These are phyloP conservation scores for Coenonympha arcania DNA, from an alignment of 2,888 invertebrate genomes.

Conservation along the genomic window DNA sequence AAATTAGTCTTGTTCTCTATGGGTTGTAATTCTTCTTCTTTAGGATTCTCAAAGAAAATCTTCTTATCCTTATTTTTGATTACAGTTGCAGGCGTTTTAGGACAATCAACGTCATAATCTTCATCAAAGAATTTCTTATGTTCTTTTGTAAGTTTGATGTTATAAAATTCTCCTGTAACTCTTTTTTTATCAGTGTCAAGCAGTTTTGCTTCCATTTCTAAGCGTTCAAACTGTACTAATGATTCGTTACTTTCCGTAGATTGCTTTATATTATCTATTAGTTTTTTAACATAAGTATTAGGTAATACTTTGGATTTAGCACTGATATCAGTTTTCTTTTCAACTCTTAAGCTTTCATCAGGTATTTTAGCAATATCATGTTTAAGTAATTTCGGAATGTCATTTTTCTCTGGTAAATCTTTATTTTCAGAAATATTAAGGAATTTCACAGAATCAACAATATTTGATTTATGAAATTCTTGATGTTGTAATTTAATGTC, in stretches of 20 bases:
- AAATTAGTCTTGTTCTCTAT: slow-evolving; percentile 23
- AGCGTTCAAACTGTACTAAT: slow-evolving; percentile 48
- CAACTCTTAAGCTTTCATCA: not conserved
- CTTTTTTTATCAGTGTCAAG: slow-evolving; percentile 26
- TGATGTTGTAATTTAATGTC: not conserved
- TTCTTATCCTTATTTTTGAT: slow-evolving; percentile 19
- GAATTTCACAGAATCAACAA: not conserved
- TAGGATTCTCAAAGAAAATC: slow-evolving; percentile 43
- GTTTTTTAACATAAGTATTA: slow-evolving; percentile 39
- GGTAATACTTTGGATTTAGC: slow-evolving; percentile 24
- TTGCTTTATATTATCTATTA: slow-evolving; percentile 39
- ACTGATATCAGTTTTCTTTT: not conserved
- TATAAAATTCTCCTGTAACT: slow-evolving; percentile 29
- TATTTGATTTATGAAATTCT: not conserved
- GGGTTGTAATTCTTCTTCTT: slow-evolving; percentile 14
- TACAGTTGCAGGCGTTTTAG: slow-evolving; percentile 15
- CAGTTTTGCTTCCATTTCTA: slow-evolving; percentile 43
- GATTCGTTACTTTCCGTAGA: slow-evolving; percentile 43
- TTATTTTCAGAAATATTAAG: not conserved
- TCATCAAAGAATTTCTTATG: slow-evolving; percentile 44
- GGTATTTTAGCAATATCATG: not conserved
- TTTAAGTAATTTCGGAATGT: not conserved
- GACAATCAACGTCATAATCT: slow-evolving; percentile 10
- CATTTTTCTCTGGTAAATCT: not conserved
- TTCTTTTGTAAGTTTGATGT: slow-evolving; percentile 40